Base-by-base conservation (phyloP, 92 coral and sea anemone genomes). In the Epizoanthus illoricatus region DNA sequence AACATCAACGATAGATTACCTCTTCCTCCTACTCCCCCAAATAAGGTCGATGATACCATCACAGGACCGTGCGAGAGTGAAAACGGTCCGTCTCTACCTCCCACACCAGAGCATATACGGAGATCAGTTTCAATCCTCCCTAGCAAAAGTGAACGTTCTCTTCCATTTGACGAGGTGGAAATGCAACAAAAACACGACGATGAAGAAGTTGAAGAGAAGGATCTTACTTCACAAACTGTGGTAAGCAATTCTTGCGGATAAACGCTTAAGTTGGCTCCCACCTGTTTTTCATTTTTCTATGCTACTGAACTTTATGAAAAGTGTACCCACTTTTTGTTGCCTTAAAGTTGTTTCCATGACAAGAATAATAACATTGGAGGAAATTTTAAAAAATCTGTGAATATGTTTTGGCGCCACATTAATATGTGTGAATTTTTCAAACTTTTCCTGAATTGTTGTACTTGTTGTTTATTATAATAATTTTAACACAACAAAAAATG, bases 31-130 rank as follows among this genome's bases (percentile, higher is more conserved):
- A 42, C 81, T 10, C 20, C 70, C 11, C 12, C 17, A 42, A 62
- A 10, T 5, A 1, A 19, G 21, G 12, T 0, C 2, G 70, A 8
- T 20, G 65, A 42, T 1, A 15, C 6, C 2, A 17, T 33, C 6
- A 15, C 15, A 24, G n/a, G 12, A 20, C 57, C 81, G 5, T 8
- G 10, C 6, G 70, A 10, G 23, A 59, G 45, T 18, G 57, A 13
- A 4, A 2, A 4, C 2, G 70, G 55, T 41, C 81, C 81, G 12
- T 11, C 81, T 4, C 28, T 76, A 12, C 81, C 81, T 1, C 81
- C 81, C 28, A 76, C 81, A 17, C 81, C 81, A 4, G 81, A 76
- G 3, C 13, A 76, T 42, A 62, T 76, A 62, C 28, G 81, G 60
- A 62, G 8, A 23, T 76, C 81, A 76, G 1, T 60, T 0, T 1